Conservation (phyloP, 2,888 invertebrate genomes). For the Caenorhabditis sp. region DNA sequence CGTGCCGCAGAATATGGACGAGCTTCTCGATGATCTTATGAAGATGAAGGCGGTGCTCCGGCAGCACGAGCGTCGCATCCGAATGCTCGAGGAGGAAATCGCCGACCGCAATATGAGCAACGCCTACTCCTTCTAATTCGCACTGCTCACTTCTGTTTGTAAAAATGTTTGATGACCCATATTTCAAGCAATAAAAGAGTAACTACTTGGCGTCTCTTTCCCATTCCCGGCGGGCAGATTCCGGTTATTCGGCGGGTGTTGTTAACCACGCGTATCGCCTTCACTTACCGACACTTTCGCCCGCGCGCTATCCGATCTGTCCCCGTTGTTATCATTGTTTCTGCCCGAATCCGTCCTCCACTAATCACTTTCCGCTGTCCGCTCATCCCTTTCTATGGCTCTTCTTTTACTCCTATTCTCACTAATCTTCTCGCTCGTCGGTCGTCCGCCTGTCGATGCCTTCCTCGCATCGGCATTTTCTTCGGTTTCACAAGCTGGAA, state of each 20-base stretch:
- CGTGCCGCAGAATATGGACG: conserved; percentile 68
- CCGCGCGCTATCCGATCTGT: conserved; percentile 18
- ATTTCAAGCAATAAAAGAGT: conserved; percentile 36
- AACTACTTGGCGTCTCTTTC: conserved; percentile 13
- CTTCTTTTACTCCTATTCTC: conserved; percentile 29
- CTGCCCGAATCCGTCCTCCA: not conserved
- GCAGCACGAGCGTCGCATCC: conserved; percentile 78
- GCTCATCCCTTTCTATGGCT: conserved; percentile 8
- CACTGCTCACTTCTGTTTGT: conserved; percentile 12
- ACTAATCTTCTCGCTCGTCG: conserved; percentile 31
- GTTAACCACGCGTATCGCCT: conserved; percentile 33
- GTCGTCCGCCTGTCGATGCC: conserved; percentile 54
- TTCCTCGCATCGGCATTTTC: conserved; percentile 75
- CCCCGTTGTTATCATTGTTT: conserved; percentile 16
- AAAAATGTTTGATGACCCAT: conserved; percentile 29
- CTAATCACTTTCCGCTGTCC: not conserved
- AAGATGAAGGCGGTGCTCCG: conserved; percentile 77
- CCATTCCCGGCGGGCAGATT: conserved; percentile 12
- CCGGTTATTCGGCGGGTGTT: conserved; percentile 38
- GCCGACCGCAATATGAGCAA: conserved; percentile 75
- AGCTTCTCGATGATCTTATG: conserved; percentile 70
- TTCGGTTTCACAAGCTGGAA: conserved; percentile 71
- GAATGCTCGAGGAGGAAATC: conserved; percentile 76
- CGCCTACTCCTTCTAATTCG: conserved; percentile 66
- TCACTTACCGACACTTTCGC: too few relatives aligned